phyloP scores from a whole-genome alignment of 1,140 invertebrate species.

The Drosophila sturtevanti region DNA sequence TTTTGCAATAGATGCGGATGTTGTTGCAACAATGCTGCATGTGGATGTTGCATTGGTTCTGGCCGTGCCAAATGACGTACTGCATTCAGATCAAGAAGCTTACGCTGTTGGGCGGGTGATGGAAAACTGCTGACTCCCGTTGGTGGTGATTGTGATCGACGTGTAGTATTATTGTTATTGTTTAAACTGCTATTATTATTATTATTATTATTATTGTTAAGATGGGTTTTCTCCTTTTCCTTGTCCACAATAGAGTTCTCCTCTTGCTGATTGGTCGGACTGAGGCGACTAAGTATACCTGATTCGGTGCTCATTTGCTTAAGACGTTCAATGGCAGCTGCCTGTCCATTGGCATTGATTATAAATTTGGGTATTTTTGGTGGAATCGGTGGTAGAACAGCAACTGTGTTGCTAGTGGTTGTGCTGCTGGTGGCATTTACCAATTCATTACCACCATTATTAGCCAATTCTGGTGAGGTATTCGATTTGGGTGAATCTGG shows the following conservation, averaged over 20 bases:
- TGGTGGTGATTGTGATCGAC: constrained; percentile 54
- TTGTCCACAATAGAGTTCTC: constrained; percentile 4
- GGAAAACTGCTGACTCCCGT: constrained; percentile 30
- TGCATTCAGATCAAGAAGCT: constrained; percentile 59
- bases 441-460: constrained; percentile 9
- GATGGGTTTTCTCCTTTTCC: constrained; percentile 57
- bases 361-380: constrained; percentile 79
- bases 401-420: not conserved
- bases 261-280: constrained; percentile 52
- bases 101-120: constrained; percentile 61
- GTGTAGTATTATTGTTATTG: constrained; percentile 18
- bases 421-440: constrained; percentile 19
- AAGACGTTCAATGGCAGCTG: constrained; percentile 66
- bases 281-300: constrained; percentile 62
- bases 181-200: constrained; percentile 33
- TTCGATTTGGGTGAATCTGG: constrained; percentile 80
- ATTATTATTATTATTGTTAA: constrained; percentile 51
- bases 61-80: constrained; percentile 69
- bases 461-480: constrained; percentile 64
- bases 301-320: constrained; percentile 79
- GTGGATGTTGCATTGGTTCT: constrained; percentile 77
- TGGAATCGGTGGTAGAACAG: constrained; percentile 2
- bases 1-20: constrained; percentile 78
- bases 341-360: constrained; percentile 45
- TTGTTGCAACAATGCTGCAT: constrained; percentile 74